Conservation (phyloP, 1,140 invertebrate genomes). For the Psilanteris sp. region DNA sequence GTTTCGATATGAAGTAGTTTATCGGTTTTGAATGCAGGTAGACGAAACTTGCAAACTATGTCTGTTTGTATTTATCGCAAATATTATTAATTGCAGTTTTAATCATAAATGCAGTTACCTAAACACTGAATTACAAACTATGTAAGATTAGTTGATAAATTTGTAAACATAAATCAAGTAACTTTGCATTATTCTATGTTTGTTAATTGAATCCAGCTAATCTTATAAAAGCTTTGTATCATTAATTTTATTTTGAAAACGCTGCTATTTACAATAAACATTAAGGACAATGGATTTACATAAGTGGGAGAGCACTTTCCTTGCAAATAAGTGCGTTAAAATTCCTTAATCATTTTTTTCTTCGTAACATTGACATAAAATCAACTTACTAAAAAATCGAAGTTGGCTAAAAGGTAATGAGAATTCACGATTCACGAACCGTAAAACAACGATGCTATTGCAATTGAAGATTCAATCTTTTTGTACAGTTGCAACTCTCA, state of each 20-base stretch:
- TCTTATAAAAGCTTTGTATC: no score
- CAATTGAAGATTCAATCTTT: constrained; percentile 56
- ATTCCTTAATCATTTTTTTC: constrained; percentile 1
- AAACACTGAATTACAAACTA: no score
- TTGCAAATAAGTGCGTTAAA: neutral
- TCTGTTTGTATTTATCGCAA: constrained; percentile 3
- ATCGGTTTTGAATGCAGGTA: constrained; percentile 18
- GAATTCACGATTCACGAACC: constrained; percentile 45
- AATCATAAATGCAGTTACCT: no score
- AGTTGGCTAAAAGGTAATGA: constrained; percentile 42
- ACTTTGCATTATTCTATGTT: no score
- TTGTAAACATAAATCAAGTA: no score
- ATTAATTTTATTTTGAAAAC: no score
- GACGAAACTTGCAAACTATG: constrained; percentile 3
- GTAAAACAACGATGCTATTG: constrained; percentile 58
- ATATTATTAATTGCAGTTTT: constrained; percentile 11
- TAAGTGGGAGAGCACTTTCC: no score
- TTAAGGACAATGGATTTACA: neutral
- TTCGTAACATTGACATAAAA: constrained; percentile 32
- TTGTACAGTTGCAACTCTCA: constrained; percentile 27
- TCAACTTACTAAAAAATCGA: constrained; percentile 33
- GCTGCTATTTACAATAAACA: no score
- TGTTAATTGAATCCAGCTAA: no score
- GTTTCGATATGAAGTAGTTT: no score
- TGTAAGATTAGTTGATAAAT: no score